Percentiles rank a stretch among this genome's conserved stretches.
Evolutionary conservation across 2,888 invertebrate species (phyloP).

Genomic region (Nomada goodeniana): DNA sequence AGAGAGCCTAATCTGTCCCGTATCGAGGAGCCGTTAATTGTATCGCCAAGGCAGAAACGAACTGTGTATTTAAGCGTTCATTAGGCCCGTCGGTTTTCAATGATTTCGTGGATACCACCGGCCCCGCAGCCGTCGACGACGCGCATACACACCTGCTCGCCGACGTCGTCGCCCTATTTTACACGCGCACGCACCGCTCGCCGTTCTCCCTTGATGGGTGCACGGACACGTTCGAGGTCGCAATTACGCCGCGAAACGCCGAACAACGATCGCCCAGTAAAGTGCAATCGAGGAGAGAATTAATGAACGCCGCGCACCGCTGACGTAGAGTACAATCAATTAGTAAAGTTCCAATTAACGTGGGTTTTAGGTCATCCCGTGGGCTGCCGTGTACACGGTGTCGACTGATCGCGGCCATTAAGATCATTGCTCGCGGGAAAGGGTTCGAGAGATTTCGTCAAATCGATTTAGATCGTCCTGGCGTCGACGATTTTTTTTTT

Average conservation of each 20-base stretch:
- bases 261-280: slow-evolving; percentile 68
- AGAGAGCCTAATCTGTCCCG: slow-evolving; percentile 16
- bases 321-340: slow-evolving; percentile 83
- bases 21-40: slow-evolving; percentile 15
- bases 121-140: slow-evolving; percentile 2
- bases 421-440: slow-evolving; percentile 21
- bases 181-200: slow-evolving; percentile 33
- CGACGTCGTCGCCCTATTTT: slow-evolving; percentile 34
- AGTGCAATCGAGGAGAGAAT: slow-evolving; percentile 72
- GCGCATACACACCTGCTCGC: neutral
- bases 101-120: slow-evolving; percentile 6
- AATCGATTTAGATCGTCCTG: neutral
- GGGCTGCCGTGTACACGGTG: slow-evolving; percentile 39
- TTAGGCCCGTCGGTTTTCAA: neutral
- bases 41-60: neutral
- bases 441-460: neutral
- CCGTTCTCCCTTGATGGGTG: slow-evolving; percentile 32
- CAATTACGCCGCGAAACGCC: slow-evolving; percentile 67
- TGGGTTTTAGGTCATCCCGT: slow-evolving; percentile 70
- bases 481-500: too few relatives aligned
- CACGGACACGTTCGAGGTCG: slow-evolving; percentile 56
- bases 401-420: slow-evolving; percentile 55
- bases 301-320: slow-evolving; percentile 77
- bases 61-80: slow-evolving; percentile 1
- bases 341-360: slow-evolving; percentile 80